A percentile compares a stretch with the other conserved stretches of the same genome.
Evolutionary conservation across 2,797 vertebrate genomes (phyloP).

Genomic region (Alca torda): DNA sequence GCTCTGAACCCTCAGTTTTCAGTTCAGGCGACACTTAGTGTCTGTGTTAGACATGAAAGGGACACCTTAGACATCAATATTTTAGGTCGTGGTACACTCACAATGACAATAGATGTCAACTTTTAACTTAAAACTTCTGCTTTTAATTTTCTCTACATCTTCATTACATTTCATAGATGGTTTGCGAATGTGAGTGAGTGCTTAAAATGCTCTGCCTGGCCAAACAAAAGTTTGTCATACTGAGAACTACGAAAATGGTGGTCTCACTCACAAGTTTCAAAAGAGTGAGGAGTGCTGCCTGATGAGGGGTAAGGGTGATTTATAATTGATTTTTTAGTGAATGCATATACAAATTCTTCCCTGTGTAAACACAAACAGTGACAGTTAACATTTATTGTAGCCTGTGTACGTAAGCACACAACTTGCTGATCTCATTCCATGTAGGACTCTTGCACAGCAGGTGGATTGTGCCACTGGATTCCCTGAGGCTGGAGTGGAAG

Average conservation of each 20-base stretch:
- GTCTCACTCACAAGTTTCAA: not conserved
- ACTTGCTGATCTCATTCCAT: not conserved
- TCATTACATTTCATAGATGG: not conserved
- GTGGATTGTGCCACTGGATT: not conserved
- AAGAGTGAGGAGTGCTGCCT: not conserved
- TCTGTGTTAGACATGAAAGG: not conserved
- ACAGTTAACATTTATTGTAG: not conserved
- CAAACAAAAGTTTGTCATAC: not conserved
- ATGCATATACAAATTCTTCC: not conserved
- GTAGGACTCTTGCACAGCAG: not conserved
- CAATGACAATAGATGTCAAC: not conserved
- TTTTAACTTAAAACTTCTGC: not conserved
- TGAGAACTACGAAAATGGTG: not conserved
- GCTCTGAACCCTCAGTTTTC: not conserved
- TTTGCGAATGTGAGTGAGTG: not conserved
- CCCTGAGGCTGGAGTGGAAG: not conserved
- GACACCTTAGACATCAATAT: not conserved
- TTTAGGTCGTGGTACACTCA: not conserved
- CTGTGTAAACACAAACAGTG: not conserved
- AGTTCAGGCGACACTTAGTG: not conserved
- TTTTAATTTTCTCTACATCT: not conserved
- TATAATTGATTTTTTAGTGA: not conserved
- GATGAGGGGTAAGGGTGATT: not conserved
- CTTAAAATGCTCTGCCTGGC: not conserved
- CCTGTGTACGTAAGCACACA: accelerated